Evolutionary conservation across 2,888 invertebrate species (phyloP), one percentile per base, ranked within the genome.

Genomic region (Fragum fragum): DNA sequence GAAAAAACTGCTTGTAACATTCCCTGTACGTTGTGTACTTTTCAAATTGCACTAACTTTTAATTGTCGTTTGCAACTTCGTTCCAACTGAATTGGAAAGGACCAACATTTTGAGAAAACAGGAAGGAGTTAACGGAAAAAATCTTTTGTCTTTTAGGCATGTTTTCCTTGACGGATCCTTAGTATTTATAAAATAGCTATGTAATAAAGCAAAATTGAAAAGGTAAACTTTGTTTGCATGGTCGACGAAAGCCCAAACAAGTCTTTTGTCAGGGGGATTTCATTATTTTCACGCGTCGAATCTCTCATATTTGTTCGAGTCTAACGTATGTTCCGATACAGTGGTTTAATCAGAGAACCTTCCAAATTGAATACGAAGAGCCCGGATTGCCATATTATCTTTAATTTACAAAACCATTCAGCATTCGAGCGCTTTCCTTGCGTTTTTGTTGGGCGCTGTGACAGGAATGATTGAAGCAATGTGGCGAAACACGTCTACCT

Each of bases 391-490:
- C 70, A 71, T 76, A 81, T 81, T 77, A 81, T 74, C 77, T 73
- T 74, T 81, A 81, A 77, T 81, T 74, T 70, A 71, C 61, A 70
- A 74, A 77, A 28, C 71, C 77, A 76, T 73, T 81, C 81, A 77
- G 29, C 52, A 69, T 55, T 70, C 70, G 73, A 71, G 39, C 29
- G 66, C 72, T 42, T 61, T 76, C 69, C 68, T 73, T 55, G 71
- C 29, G 63, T 42, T 36, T 68, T 53, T 53, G 18, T 29, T 73
- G 55, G 47, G 23, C 39, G 11, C 57, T 18, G 53, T 81, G 81
- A 81, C 81, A 77, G 69, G 73, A 57, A 32, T 81, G 77, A 81
- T 81, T 81, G 81, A 69, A 52, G 72, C 73, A 81, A 76, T 81
- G 81, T 74, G 76, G 63, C 59, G 73, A 55, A 81, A 81, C 81